Evolutionary conservation across 2,113 vertebrate genomes (phyloP), one percentile per base, ranked within the genome.

Genomic region (Talpa occidentalis): DNA sequence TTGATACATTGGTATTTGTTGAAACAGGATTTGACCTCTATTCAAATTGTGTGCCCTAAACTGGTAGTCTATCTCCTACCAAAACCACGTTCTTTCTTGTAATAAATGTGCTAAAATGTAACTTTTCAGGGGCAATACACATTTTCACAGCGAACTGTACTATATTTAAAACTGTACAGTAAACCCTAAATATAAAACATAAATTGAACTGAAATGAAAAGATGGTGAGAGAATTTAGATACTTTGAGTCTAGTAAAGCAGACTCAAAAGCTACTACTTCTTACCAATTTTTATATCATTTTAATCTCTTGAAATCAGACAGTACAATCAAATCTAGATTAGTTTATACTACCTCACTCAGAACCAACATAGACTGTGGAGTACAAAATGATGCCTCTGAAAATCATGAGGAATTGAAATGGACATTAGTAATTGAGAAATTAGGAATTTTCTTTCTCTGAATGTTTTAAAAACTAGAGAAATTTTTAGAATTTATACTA

Each of bases 131-230:
- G 52, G n/a, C 37, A 92, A 0, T 80, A 8, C 42, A 56, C 21
- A 73, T 94, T 89, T 91, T 92, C 26, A 80, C 80, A 77, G 42
- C n/a, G 82, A 93, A 90, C 24, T 90, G 21, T 85, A 90, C 28
- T 90, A 26, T 85, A 85, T 84, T 80, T 73, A 54, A 92, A 66
- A 19, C 52, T 59, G 35, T 73, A 70, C 76, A 80, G 24, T 86
- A 92, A 96, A 86, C 24, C 5, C 40, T 85, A 77, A 92, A 66
- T 93, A 47, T 84, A 88, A 88, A 92, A 92, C 35, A 37, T 76
- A 49, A 21, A 88, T 26, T 93, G 28, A 82, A 84, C 10, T 88
- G 85, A 66, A 7, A 73, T 84, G 11, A 83, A 95, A 44, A 69
- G 54, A 59, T 92, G 26, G 11, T 86, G 42, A 95, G 17, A 77